Base-by-base conservation (phyloP, 2,113 vertebrate species). In the Sceloporus tristichus region DNA sequence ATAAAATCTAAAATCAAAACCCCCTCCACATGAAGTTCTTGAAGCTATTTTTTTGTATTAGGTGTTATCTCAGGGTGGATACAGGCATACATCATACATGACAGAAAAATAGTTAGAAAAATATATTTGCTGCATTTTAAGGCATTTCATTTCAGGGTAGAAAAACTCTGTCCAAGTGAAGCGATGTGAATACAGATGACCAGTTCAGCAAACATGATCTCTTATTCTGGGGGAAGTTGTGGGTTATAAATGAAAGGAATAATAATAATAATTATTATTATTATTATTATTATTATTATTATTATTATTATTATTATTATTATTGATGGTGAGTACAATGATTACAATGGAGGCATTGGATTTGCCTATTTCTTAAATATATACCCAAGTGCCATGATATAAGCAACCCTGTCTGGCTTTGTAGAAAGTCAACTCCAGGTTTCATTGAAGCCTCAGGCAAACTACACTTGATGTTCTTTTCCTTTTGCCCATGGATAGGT, bases 1-100 rank as follows among this genome's bases (percentile, higher is more conserved):
- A 19, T 87, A 74, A 81, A 59, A 81, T 73, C 38, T 73, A 56
- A 87, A 87, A 42, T 25, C 53, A 59, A 21, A 23, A 34, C 48
- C 48, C 4, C n/a, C 2, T 66, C 25, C 25, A 21, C 29, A 21
- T 5, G 8, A 6, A 66, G 76, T 68, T 78, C 40, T n/a, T 81
- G 40, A 74, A 73, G 2, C 0, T 40, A 53, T 53, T 40, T n/a
- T 40, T 21, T 71, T 79, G 42, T 79, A 54, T 27, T 71, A 27
- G 16, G 18, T 53, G 29, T 79, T 38, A 70, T 56, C 42, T 38
- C n/a, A 80, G 53, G 34, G 68, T 21, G 48, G 70, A 79, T 65
- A 56, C 42, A 79, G 48, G 25, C n/a, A 79, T 23, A 80, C 21
- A 56, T 56, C 6, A 40, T 9, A 9, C 23, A 13, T 68, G 48